Evolutionary conservation across 2,113 vertebrate species (phyloP), one percentile per base, ranked within the genome.

Genomic region (Eulemur rufifrons): DNA sequence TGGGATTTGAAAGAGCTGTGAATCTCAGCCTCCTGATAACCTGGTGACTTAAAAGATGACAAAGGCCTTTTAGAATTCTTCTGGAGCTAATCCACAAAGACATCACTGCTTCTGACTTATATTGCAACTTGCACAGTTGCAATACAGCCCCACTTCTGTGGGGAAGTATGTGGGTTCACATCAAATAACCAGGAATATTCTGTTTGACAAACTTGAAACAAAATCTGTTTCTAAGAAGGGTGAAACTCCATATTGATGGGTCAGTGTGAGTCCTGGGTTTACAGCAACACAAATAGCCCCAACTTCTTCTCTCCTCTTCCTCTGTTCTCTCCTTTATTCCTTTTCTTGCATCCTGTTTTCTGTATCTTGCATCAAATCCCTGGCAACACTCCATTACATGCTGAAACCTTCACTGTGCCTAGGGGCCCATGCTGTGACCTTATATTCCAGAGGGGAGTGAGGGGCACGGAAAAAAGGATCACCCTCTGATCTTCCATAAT

Each of bases 131-230:
- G 14, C 27, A 56, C 77, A 39, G n/a, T 39, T 52, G 29, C 6
- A n/a, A 25, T 20, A 73, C 3, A 37, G 52, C 17, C 32, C 84
- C 5, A 1, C 47, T 73, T 68, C 21, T 91, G 32, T 73, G 34
- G 20, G 50, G 25, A 81, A 54, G 50, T 61, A 34, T 13, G n/a
- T 20, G 32, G 15, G 5, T 47, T 54, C 29, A 69, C 25, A 12
- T 4, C 37, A 86, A 56, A 92, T 5, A 3, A 37, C 5, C 32
- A n/a, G 64, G n/a, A 39, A 18, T 0, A n/a, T 74, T 84, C 45
- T 83, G 37, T 59, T 85, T 95, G 29, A 84, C 10, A 50, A 64
- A 91, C 23, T 73, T 64, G 56, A 73, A 82, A 73, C 8, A n/a
- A 90, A 91, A 78, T 5, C 23, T 74, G 17, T 71, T 86, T 93